phyloP scores from a whole-genome alignment of 2,888 invertebrate species.

The Strigamia maritima region DNA sequence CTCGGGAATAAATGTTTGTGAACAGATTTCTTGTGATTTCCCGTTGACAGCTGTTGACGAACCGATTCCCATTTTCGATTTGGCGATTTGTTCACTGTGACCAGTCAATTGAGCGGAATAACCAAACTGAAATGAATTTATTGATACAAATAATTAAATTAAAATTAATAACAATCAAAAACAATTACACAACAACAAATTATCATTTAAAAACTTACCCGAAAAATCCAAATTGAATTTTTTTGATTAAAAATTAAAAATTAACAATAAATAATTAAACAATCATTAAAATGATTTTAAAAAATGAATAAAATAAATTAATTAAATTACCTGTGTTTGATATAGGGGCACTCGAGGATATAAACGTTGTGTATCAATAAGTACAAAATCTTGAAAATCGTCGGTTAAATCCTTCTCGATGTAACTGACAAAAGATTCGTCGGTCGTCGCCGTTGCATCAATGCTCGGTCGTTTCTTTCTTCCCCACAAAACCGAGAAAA shows the following conservation, averaged over 20 bases:
- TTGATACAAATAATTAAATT: no score
- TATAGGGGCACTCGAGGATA: background rate
- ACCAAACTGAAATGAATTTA: background rate
- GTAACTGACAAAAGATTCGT: background rate
- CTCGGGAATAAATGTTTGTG: background rate
- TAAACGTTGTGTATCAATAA: background rate
- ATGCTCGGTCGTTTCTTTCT: background rate
- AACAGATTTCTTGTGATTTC: background rate
- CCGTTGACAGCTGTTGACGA: background rate
- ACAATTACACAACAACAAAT: no score
- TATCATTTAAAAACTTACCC: no score
- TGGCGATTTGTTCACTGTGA: background rate
- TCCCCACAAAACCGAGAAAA: background rate
- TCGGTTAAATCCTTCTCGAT: background rate
- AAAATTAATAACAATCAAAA: no score
- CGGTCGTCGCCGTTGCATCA: background rate
- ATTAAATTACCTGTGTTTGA: background rate
- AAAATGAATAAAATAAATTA: background rate
- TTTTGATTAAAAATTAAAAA: background rate
- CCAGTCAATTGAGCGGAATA: background rate
- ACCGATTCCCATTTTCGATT: background rate
- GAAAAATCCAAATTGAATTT: background rate
- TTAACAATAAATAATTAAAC: background rate
- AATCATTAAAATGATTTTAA: background rate
- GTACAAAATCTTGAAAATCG: background rate